Conservation (phyloP, 2,797 vertebrate species). For the Notamacropus eugenii region DNA sequence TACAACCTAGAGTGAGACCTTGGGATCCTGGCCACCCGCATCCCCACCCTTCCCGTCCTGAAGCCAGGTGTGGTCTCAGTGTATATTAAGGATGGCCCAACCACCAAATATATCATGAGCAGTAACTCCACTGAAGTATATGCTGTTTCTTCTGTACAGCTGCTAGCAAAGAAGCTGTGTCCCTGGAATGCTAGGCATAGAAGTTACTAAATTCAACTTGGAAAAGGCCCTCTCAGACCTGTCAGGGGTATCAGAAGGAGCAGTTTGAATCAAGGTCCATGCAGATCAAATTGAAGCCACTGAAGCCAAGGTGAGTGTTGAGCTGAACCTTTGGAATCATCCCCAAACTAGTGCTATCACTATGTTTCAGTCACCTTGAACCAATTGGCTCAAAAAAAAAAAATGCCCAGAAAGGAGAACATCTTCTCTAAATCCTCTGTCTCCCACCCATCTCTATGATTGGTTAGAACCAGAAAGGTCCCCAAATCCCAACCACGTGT, state of each 20-base stretch:
- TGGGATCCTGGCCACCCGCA: constrained; percentile 96
- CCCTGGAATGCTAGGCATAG: not conserved
- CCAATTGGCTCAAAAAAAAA: not conserved
- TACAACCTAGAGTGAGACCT: constrained; percentile 93
- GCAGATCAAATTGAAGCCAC: not conserved
- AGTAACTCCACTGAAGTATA: constrained; percentile 93
- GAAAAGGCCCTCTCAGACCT: not conserved
- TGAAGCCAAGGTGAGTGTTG: not conserved
- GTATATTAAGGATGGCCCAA: constrained; percentile 89
- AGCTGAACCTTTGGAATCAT: not conserved
- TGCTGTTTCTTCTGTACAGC: constrained; percentile 91
- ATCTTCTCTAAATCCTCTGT: not conserved
- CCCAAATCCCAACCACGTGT: not conserved
- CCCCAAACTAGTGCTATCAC: not conserved
- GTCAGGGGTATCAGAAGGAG: not conserved
- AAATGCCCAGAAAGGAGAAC: not conserved
- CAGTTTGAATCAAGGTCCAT: not conserved
- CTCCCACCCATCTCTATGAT: not conserved
- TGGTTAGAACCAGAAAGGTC: not conserved
- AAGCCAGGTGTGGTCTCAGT: constrained; percentile 93
- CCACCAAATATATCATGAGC: constrained; percentile 94
- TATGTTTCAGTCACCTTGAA: not conserved
- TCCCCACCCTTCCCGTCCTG: constrained; percentile 96
- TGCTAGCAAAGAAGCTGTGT: constrained; percentile 90
- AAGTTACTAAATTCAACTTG: not conserved